Evolutionary conservation across 2,888 invertebrate species (phyloP), one percentile per base, ranked within the genome.

Genomic region (Sphaerophoria rueppellii): DNA sequence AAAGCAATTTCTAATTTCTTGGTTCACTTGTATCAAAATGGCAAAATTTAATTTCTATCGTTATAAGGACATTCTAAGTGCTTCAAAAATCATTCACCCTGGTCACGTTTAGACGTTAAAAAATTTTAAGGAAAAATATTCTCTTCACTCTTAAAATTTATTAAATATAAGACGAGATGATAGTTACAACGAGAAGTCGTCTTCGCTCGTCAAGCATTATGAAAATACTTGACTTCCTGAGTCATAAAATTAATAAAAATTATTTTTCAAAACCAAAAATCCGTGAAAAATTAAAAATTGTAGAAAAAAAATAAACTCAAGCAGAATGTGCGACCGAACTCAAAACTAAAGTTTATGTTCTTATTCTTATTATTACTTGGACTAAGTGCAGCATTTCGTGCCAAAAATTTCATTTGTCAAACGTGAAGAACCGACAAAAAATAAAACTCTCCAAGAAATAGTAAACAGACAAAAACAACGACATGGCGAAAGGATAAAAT

Each of bases 351-450:
- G 24, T 24, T 60, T 71, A 60, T 65, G 46, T 34, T 40, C 61
- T 43, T 50, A 11, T 52, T 65, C 50, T 50, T 57, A 34, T 34
- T 48, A 63, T 48, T 48, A 50, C 63, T 63, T 35, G 35, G 32
- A 63, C 35, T 52, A 37, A 54, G 60, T 57, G 71, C 48, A 71
- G 34, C 34, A 11, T 50, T 61, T 69, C 67, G 67, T 82, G 82
- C 72, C 67, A 61, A 69, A 72, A 65, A 81, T 48, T 32, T 71
- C 75, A 50, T 74, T 46, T 34, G 35, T 72, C 57, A 34, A 34
- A 60, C 34, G 34, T 4, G 14, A 61, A 65, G 12, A 40, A 40
- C 40, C 40, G 6, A 6, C 40, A 40, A 40, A 40, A 40, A 40
- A 40, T 24, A 48, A 5, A 50, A 16, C 11, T 12, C 67, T 32